phyloP scores from a whole-genome alignment of 2,888 invertebrate species.

The Lepidonotus clava region DNA sequence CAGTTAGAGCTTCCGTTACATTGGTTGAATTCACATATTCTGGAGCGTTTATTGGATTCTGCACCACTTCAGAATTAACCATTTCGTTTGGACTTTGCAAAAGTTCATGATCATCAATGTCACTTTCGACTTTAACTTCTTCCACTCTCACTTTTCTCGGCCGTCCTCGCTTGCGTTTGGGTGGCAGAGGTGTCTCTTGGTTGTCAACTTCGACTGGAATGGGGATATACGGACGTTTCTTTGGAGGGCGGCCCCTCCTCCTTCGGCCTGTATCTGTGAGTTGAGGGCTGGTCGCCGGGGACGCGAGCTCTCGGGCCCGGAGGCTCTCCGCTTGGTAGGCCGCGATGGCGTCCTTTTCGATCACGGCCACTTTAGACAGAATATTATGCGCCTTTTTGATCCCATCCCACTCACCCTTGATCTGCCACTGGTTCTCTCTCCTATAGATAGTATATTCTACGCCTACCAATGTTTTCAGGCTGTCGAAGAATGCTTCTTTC shows the following conservation, averaged over 20 bases:
- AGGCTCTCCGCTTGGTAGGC: conserved; percentile 22
- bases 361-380: conserved; percentile 6
- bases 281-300: not conserved
- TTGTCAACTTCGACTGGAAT: not conserved
- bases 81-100: not conserved
- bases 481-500: conserved; percentile 42
- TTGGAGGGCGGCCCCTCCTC: not conserved
- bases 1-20: too few relatives aligned
- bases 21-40: too few relatives aligned
- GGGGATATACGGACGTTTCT: conserved; percentile 6
- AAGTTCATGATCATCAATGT: not conserved
- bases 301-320: not conserved
- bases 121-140: conserved; percentile 6
- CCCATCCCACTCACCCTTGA: conserved; percentile 26
- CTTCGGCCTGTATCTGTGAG: not conserved
- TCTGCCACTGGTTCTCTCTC: conserved; percentile 41
- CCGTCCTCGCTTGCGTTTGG: conserved; percentile 30
- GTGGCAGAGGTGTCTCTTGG: not conserved
- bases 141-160: conserved; percentile 13
- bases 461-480: conserved; percentile 20
- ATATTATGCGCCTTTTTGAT: conserved; percentile 21
- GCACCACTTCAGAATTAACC: not conserved
- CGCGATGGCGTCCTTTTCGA: conserved; percentile 44
- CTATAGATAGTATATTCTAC: conserved; percentile 38
- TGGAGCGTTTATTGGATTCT: too few relatives aligned